These are phyloP conservation scores for Rhysida immarginata DNA, from an alignment of 1,140 invertebrate genomes.

Conservation along the genomic window DNA sequence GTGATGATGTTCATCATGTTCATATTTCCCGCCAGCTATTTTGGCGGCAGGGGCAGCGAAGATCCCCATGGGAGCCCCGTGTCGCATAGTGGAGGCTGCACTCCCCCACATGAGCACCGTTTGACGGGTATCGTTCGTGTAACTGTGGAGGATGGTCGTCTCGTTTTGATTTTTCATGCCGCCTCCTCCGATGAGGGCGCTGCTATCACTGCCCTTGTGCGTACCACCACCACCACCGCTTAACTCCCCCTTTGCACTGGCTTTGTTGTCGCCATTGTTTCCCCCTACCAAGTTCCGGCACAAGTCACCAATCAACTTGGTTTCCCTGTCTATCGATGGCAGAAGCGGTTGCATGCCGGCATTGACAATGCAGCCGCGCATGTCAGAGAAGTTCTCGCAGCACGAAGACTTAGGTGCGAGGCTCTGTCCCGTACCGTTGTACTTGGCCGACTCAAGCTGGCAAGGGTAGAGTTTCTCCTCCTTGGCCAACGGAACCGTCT, in stretches of 20 bases:
- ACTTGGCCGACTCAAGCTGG: conserved; percentile 30
- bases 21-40: not conserved
- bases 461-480: conserved; percentile 45
- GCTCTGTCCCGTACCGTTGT: conserved; percentile 5
- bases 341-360: conserved; percentile 2
- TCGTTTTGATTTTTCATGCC: too few relatives aligned
- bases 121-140: conserved; percentile 42
- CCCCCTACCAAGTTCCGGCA: too few relatives aligned
- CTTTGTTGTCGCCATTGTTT: too few relatives aligned
- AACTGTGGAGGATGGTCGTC: not conserved
- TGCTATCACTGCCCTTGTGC: not conserved
- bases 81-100: not conserved
- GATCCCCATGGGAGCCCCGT: not conserved
- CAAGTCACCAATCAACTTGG: not conserved
- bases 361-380: conserved; percentile 16
- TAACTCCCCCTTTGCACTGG: not conserved
- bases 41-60: too few relatives aligned
- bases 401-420: not conserved
- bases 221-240: too few relatives aligned
- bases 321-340: not conserved
- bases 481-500: conserved; percentile 26
- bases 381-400: not conserved
- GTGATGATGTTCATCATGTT: not conserved
- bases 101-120: conserved; percentile 73
- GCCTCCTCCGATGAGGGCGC: too few relatives aligned